Evolutionary conservation across 1,140 invertebrate species (phyloP).

Genomic region (Cephus cinctus): DNA sequence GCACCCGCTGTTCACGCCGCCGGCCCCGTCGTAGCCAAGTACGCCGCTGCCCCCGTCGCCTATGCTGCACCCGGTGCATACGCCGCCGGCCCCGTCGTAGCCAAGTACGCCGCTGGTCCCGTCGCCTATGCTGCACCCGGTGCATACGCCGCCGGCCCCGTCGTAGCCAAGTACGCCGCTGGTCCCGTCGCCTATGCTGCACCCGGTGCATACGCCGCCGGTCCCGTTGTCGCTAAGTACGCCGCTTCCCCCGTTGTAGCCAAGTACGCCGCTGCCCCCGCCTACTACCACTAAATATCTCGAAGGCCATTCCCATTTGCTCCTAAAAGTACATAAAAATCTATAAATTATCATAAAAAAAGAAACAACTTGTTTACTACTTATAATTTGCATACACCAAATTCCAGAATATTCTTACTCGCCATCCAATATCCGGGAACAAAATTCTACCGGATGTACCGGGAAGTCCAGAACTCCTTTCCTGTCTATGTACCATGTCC

Average conservation of each 20-base stretch:
- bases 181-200: constrained; percentile 12
- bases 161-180: constrained; percentile 13
- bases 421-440: too few species aligned
- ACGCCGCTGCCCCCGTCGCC: constrained; percentile 16
- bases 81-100: too few species aligned
- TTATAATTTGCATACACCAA: too few species aligned
- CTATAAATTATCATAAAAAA: too few species aligned
- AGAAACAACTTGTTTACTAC: too few species aligned
- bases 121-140: constrained; percentile 16
- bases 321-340: too few species aligned
- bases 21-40: constrained; percentile 16
- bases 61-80: constrained; percentile 14
- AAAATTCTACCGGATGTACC: too few species aligned
- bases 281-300: too few species aligned
- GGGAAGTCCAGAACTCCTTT: too few species aligned
- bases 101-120: constrained; percentile 13
- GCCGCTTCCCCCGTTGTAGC: constrained; percentile 9
- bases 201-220: constrained; percentile 8
- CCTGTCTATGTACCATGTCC: too few species aligned
- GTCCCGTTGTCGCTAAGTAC: constrained; percentile 14
- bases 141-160: constrained; percentile 11
- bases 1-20: constrained; percentile 22
- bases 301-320: too few species aligned
- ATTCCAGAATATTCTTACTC: too few species aligned
- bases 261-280: constrained; percentile 7